Evolutionary conservation across 2,888 invertebrate species (phyloP).

Genomic region (Synergus laeviventris): DNA sequence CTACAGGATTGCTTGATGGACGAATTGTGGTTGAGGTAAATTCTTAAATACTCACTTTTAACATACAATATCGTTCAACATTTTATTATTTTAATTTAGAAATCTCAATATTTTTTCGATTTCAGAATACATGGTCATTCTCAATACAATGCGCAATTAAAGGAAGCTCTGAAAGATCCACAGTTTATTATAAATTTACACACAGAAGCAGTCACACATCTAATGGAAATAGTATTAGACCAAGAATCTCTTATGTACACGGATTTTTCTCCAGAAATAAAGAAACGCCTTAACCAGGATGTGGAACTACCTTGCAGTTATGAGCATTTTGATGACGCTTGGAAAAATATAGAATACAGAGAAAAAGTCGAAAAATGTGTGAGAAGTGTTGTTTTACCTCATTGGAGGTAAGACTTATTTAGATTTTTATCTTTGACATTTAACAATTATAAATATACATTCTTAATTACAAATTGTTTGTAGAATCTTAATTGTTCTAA

Average conservation of each 20-base stretch:
- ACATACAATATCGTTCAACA: background rate
- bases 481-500: background rate
- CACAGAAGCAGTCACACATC: constrained; percentile 82
- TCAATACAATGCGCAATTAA: constrained; percentile 61
- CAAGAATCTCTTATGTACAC: constrained; percentile 80
- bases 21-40: constrained; percentile 70
- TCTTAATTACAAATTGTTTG: background rate
- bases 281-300: constrained; percentile 77
- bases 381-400: constrained; percentile 79
- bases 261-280: constrained; percentile 82
- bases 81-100: no score
- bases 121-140: constrained; percentile 68
- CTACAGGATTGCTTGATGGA: constrained; percentile 66
- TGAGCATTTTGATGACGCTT: constrained; percentile 82
- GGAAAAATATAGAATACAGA: constrained; percentile 78
- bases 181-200: constrained; percentile 81
- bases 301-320: constrained; percentile 81
- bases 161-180: constrained; percentile 78
- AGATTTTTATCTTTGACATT: constrained; percentile 15
- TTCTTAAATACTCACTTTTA: background rate
- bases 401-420: constrained; percentile 70
- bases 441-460: background rate
- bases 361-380: constrained; percentile 78
- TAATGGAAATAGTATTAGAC: constrained; percentile 80
- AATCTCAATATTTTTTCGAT: constrained; percentile 37